Evolutionary conservation across 2,113 vertebrate species (phyloP).

Genomic region (Ptyas mucosa): DNA sequence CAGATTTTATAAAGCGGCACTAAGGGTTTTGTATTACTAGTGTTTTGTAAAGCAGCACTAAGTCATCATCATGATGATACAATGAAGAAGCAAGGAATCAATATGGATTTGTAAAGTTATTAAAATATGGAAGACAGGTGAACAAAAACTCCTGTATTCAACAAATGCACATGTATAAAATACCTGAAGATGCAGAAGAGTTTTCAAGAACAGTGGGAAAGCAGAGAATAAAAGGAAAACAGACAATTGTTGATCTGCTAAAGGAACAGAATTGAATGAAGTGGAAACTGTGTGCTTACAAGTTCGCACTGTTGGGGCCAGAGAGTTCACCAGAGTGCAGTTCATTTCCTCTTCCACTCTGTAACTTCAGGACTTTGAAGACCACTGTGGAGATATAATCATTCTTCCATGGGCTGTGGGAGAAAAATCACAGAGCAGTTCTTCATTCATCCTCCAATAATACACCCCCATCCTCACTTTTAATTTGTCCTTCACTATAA

Average conservation of each 20-base stretch:
- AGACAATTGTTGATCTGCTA: conserved; percentile 34
- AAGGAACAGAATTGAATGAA: conserved; percentile 61
- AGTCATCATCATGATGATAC: conserved; percentile 19
- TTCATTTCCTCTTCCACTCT: conserved; percentile 66
- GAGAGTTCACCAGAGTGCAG: conserved; percentile 64
- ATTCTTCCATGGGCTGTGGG: conserved; percentile 49
- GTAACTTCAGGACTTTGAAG: conserved; percentile 65
- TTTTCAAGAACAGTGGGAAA: conserved; percentile 50
- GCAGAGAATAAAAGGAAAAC: conserved; percentile 12
- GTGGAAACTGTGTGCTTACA: conserved; percentile 63
- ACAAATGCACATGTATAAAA: neutral
- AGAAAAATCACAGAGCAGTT: conserved; percentile 61
- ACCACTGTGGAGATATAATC: conserved; percentile 59
- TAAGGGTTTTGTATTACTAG: neutral
- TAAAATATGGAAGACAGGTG: neutral
- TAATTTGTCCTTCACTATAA: conserved; percentile 45
- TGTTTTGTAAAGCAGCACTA: neutral
- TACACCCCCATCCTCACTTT: conserved; percentile 41
- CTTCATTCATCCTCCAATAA: conserved; percentile 53
- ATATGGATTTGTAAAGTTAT: neutral
- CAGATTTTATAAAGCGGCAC: no score
- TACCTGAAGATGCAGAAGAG: conserved; percentile 3
- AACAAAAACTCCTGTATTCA: neutral
- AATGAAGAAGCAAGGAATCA: neutral
- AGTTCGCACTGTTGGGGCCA: conserved; percentile 63